Base-by-base conservation (phyloP, 1,140 invertebrate species). In the Drosophila pseudoananassae region DNA sequence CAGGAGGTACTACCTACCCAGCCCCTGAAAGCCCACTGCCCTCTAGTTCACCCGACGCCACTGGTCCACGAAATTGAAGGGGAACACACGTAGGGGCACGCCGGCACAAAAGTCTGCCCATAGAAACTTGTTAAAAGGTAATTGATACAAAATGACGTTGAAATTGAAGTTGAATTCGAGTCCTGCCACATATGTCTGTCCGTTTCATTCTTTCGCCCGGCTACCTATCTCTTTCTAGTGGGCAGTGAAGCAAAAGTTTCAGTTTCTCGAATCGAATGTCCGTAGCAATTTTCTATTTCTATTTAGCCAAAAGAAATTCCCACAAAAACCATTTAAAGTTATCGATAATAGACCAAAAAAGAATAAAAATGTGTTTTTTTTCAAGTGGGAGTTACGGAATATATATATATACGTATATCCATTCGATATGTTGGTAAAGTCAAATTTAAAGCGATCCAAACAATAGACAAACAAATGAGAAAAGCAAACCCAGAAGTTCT, bases 141-240 rank as follows among this genome's bases (percentile, higher is more conserved):
- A 87, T 85, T 85, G 82, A 87, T 87, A 85, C 82, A 85, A 87
- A 81, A 74, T 77, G 77, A 84, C 68, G 81, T 76, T 68, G 76
- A 66, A 72, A 85, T 76, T 71, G 51, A 76, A 68, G 72, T 73
- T 65, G 51, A 68, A 53, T 51, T 60, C 53, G 52, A 69, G 33
- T 56, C 40, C 49, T 59, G 72, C 49, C 55, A 46, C 65, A 52
- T 51, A 66, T 69, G 66, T 69, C 47, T 40, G 63, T 59, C 8
- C 1, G 9, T 43, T 27, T 27, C 25, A 27, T 27, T 14, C 14
- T 14, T 59, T 6, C 1, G 5, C 4, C 29, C 4, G 1, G 12
- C 38, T 14, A 12, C 38, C 27, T 17, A 3, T 51, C 27, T 31
- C n/a, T 51, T 31, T 51, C 14, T 49, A 33, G 7, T 51, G 25